Evolutionary conservation across 1,140 invertebrate species (phyloP).

Genomic region (Drosophila santomea): DNA sequence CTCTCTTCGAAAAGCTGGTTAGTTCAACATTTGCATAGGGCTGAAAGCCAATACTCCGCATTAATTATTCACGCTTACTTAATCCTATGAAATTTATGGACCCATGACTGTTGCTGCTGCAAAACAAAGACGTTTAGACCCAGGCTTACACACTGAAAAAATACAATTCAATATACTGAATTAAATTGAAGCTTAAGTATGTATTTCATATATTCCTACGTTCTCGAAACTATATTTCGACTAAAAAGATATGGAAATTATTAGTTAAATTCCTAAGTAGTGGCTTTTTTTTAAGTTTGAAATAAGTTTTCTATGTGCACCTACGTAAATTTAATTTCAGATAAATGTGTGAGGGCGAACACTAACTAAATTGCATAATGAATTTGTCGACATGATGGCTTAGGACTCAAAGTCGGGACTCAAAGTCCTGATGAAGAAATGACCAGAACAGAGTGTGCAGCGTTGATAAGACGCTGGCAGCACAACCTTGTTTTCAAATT

Average conservation of each 20-base stretch:
- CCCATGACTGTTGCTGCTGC: not conserved
- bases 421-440: constrained; percentile 18
- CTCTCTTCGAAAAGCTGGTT: not conserved
- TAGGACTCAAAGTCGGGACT: not conserved
- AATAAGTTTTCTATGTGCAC: not conserved
- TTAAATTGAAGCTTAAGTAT: too few relatives aligned
- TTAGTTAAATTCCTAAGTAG: too few relatives aligned
- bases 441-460: not conserved
- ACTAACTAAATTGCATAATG: constrained; percentile 74
- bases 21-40: not conserved
- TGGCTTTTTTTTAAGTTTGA: not conserved
- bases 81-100: constrained; percentile 7
- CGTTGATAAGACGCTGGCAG: constrained; percentile 21
- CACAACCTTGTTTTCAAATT: constrained; percentile 34
- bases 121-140: constrained; percentile 1
- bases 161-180: too few relatives aligned
- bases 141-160: not conserved
- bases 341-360: constrained; percentile 1
- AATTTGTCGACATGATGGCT: constrained; percentile 25
- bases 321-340: constrained; percentile 51
- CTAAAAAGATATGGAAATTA: too few relatives aligned
- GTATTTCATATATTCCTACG: too few relatives aligned
- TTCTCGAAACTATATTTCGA: too few relatives aligned
- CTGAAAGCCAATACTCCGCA: not conserved
- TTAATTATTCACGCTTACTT: constrained; percentile 14